Conservation (phyloP, 1,140 invertebrate genomes). For the Temnothorax nylanderi region DNA sequence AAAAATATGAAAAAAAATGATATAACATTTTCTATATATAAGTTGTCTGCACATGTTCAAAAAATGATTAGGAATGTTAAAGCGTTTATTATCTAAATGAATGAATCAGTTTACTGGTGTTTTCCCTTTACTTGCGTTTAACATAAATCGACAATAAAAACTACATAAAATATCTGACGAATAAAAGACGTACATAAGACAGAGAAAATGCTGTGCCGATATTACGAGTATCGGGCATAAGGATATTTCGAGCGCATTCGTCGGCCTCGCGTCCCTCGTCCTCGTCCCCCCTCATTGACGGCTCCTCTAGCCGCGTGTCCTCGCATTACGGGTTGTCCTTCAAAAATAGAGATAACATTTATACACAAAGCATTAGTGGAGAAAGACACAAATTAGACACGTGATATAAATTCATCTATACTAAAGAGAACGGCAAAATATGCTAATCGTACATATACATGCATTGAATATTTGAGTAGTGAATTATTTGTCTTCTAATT, state of each 20-base stretch:
- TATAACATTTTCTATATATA: not conserved
- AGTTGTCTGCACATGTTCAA: not conserved
- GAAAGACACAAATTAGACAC: not conserved
- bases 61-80: not conserved
- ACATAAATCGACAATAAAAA: slow-evolving; percentile 4
- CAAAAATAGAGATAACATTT: slow-evolving; percentile 22
- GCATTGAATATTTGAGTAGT: not conserved
- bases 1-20: not conserved
- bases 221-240: slow-evolving; percentile 65
- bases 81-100: not conserved
- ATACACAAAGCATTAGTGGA: not conserved
- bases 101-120: slow-evolving; percentile 1
- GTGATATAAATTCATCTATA: not conserved
- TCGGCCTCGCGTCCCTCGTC: slow-evolving; percentile 75
- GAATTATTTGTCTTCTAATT: not conserved
- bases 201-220: not conserved
- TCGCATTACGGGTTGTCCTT: slow-evolving; percentile 72
- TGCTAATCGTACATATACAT: not conserved
- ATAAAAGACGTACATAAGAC: slow-evolving; percentile 18
- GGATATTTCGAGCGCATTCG: slow-evolving; percentile 75
- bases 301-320: slow-evolving; percentile 70
- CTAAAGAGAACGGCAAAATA: not conserved
- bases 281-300: slow-evolving; percentile 73
- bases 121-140: slow-evolving; percentile 17
- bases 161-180: slow-evolving; percentile 33